Conservation (phyloP, 1,140 invertebrate species). For the Odontomachus brunneus region DNA sequence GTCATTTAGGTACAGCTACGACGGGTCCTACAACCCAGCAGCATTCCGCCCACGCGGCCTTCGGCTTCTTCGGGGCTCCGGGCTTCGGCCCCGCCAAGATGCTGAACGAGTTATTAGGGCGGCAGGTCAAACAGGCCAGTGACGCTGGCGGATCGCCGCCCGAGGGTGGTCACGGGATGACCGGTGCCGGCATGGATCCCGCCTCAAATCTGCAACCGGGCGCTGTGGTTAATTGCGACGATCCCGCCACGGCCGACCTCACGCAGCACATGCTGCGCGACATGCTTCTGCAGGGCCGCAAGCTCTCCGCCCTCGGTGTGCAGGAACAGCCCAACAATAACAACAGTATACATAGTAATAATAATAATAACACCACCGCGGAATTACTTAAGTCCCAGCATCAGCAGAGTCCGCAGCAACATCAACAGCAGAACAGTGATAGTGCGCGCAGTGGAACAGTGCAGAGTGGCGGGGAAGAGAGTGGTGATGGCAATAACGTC, state of each 20-base stretch:
- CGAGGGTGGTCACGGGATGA: conserved; percentile 84
- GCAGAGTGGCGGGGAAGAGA: conserved; percentile 84
- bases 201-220: conserved; percentile 84
- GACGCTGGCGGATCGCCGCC: conserved; percentile 88
- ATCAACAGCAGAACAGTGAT: conserved; percentile 80
- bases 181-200: conserved; percentile 83
- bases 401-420: conserved; percentile 78
- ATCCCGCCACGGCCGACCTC: conserved; percentile 87
- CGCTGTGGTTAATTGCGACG: conserved; percentile 84
- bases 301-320: conserved; percentile 86
- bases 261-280: conserved; percentile 93
- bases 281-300: conserved; percentile 92
- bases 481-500: conserved; percentile 83
- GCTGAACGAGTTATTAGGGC: conserved; percentile 93
- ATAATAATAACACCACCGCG: conserved; percentile 85
- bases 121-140: conserved; percentile 90
- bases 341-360: conserved; percentile 86
- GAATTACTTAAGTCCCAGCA: conserved; percentile 82
- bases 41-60: conserved; percentile 85
- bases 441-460: conserved; percentile 85
- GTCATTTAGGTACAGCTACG: conserved; percentile 80
- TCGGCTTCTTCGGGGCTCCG: conserved; percentile 89
- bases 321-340: conserved; percentile 85
- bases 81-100: conserved; percentile 93
- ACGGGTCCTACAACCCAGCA: conserved; percentile 83